Conservation (phyloP, 2,797 vertebrate species). For the Hippopotamyrus pictus region DNA sequence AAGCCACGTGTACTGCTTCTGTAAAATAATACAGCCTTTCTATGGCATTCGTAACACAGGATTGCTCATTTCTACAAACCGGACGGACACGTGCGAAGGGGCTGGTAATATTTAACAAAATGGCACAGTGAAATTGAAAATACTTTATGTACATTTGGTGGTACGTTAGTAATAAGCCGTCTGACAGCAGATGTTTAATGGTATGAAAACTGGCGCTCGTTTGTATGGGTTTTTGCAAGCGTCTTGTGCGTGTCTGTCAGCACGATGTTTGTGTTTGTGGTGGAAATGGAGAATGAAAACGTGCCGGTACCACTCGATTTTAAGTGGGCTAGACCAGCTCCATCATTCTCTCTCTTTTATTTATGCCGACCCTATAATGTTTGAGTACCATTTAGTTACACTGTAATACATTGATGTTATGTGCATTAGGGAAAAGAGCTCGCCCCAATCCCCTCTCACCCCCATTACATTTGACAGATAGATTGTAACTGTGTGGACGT, state of each 20-base stretch:
- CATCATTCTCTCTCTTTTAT: neutral
- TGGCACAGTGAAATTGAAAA: neutral
- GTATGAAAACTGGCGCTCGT: neutral
- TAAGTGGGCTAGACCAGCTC: neutral
- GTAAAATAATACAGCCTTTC: neutral
- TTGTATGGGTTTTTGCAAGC: neutral
- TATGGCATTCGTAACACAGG: neutral
- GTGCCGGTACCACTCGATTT: neutral
- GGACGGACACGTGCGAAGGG: neutral
- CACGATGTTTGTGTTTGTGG: neutral
- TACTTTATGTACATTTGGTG: neutral
- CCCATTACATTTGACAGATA: neutral
- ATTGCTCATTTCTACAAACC: neutral
- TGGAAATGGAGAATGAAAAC: neutral
- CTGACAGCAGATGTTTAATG: neutral
- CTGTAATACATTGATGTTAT: neutral
- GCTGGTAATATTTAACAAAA: neutral
- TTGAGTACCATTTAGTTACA: neutral
- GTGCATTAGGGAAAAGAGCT: neutral
- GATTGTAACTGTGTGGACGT: neutral
- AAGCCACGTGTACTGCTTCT: constrained; percentile 20
- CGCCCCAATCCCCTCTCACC: neutral
- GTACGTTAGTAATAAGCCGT: neutral
- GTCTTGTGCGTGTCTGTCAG: neutral
- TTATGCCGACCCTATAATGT: neutral